Base-by-base conservation (phyloP, 2,888 invertebrate species). In the Gibbula magus region DNA sequence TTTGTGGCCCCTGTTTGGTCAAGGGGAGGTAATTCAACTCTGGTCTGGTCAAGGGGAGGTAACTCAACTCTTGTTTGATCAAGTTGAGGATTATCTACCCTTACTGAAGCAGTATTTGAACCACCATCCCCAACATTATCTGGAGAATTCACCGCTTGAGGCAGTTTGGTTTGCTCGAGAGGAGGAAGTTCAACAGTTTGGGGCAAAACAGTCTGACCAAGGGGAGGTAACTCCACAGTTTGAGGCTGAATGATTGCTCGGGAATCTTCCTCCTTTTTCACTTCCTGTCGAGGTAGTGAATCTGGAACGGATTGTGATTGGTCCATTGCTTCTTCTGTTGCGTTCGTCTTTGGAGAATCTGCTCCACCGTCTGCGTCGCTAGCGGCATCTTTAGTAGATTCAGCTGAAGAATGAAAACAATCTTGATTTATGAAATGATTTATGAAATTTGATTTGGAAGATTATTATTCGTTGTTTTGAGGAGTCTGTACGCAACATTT, bases 171-270 rank as follows among this genome's bases (percentile, higher is more conserved):
- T 45, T 45, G 45, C 45, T 79, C 76, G 52, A 80, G n/a, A 25
- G 78, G 78, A 67, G 79, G 66, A 54, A 74, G 74, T 25, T 82
- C 78, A 3, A 70, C 78, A 51, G 61, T 82, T 25, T 73, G 39
- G 22, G 67, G 18, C 39, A 20, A 32, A 70, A 18, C 56, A 56
- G 56, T 56, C 56, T 56, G 56, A 20, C 32, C 39, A 29, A 79
- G 54, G 80, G 82, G 80, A 78, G 83, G 81, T 52, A 83, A 83
- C 52, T 80, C 75, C 13, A 80, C 82, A 54, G 29, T 54, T 35
- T 75, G n/a, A 29, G 75, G 54, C 54, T 75, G 75, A 73, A 22
- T 20, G 16, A 16, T 22, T 32, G 7, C 7, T 16, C 7, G 16
- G 7, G 75, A n/a, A 54, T 75, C 75, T 53, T 10, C 45, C 45